Evolutionary conservation across 2,888 invertebrate species (phyloP), one percentile per base, ranked within the genome.

Genomic region (Tubiluchus corallicola): DNA sequence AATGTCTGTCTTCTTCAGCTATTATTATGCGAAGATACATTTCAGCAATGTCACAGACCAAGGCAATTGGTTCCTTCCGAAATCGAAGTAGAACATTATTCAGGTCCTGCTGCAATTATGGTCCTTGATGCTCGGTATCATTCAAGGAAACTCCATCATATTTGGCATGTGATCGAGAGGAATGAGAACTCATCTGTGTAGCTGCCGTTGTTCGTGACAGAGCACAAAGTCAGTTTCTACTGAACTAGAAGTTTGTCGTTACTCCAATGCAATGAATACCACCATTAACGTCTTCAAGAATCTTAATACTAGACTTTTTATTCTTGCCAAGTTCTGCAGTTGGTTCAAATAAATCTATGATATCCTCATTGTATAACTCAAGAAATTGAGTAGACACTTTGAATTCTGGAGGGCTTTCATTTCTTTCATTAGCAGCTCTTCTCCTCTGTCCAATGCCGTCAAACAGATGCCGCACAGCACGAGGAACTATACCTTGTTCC

Each of bases 141-240:
- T n/a, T n/a, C n/a, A n/a, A n/a, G n/a, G n/a, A n/a, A n/a, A n/a
- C n/a, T n/a, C n/a, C n/a, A n/a, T n/a, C n/a, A n/a, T n/a, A 98
- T 49, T 98, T 84, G 2, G 96, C 96, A 62, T 98, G 98, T 20
- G 92, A 92, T 48, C 96, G 69, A 1, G 92, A 92, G 0, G 92
- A 94, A 52, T 87, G 83, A 0, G 84, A 81, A 69, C 98, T 98
- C 96, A 98, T 98, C 67, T 90, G 87, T 0, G 96, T 98, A 41
- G 87, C 83, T n/a, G 88, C 96, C 1, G 96, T 96, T 3, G 94
- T 92, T n/a, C 98, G 72, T 2, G 85, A 85, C 37, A 96, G 68
- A 1, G 96, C 88, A 2, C 98, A n/a, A n/a, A n/a, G 87, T 59
- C 90, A 87, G 51, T 77, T 75, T 2, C 76, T 76, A 45, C 79